Conservation (phyloP, 2,888 invertebrate genomes). For the Oxycera nigricornis region DNA sequence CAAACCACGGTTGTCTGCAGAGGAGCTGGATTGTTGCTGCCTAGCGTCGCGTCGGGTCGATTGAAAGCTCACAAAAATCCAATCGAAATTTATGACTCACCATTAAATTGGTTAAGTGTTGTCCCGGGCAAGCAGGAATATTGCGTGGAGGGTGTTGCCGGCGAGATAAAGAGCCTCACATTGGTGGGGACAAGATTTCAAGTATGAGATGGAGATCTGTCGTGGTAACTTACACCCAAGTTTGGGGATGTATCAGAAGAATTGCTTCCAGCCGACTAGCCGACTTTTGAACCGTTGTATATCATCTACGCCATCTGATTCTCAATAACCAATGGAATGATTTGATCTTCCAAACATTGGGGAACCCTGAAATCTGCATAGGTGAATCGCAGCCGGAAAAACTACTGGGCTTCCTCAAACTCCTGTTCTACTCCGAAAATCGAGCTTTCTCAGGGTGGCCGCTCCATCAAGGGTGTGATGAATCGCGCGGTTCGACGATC, state of each 20-base stretch:
- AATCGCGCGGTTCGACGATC: constrained; percentile 15
- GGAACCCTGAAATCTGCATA: no score
- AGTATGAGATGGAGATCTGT: neutral
- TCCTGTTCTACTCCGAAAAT: no score
- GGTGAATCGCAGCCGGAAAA: no score
- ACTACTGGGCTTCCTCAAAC: no score
- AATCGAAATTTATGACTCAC: constrained; percentile 17
- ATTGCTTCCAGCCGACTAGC: no score
- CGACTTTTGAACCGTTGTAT: no score
- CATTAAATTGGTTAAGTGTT: constrained; percentile 7
- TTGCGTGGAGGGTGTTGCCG: neutral
- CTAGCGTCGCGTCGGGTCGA: neutral
- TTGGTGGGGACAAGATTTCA: neutral
- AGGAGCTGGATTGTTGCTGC: no score
- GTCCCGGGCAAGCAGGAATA: neutral
- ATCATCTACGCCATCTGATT: no score
- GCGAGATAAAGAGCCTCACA: neutral
- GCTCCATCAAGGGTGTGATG: constrained; percentile 17
- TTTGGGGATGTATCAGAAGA: no score
- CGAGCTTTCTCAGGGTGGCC: constrained; percentile 17
- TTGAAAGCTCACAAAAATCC: constrained; percentile 5
- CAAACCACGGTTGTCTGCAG: neutral
- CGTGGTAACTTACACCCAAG: no score
- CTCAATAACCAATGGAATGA: no score
- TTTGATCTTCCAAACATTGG: no score